Base-by-base conservation (phyloP, 2,113 vertebrate genomes). In the Silurus glanis region DNA sequence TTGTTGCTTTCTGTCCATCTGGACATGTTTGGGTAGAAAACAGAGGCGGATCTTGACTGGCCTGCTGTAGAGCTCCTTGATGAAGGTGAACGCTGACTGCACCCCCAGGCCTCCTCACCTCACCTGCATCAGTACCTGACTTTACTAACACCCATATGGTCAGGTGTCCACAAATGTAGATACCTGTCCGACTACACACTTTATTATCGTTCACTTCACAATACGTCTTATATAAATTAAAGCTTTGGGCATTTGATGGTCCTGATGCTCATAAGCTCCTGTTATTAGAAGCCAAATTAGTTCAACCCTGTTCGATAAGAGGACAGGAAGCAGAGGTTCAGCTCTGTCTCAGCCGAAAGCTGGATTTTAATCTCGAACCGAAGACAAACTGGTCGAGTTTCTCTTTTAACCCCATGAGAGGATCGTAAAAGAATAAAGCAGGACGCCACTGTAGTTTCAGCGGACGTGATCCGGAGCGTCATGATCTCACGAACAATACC, bases 381-480 rank as follows among this genome's bases (percentile, higher is more conserved):
- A 74, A 83, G 75, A 85, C 53, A 51, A 82, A 56, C 83, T 85
- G 87, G 82, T 90, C 87, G 83, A 86, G 71, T 79, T 88, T 89
- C 88, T 87, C 89, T 87, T 85, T 83, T 13, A n/a, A 14, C 51
- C 76, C 74, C 81, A 85, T 66, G 75, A 76, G 21, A 56, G 66
- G 49, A 79, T 67, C 61, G 61, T 25, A 84, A 87, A 37, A 81
- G 80, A 82, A 79, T 75, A 23, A 14, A 58, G 53, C 74, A 51
- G 9, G 71, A 55, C 12, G 72, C 58, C 55, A 66, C 83, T 85
- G 66, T 59, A 56, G 69, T 71, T n/a, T 76, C 72, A 28, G 64
- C n/a, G 56, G 87, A 82, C 66, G 51, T 75, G 81, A 88, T 88
- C 84, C 49, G 75, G 67, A 59, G 80, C 67, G 1, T 55, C n/a